A percentile compares a stretch with the other conserved stretches of the same genome.
Conservation (phyloP, 1,140 invertebrate genomes). For the Cotesia chilonis region DNA sequence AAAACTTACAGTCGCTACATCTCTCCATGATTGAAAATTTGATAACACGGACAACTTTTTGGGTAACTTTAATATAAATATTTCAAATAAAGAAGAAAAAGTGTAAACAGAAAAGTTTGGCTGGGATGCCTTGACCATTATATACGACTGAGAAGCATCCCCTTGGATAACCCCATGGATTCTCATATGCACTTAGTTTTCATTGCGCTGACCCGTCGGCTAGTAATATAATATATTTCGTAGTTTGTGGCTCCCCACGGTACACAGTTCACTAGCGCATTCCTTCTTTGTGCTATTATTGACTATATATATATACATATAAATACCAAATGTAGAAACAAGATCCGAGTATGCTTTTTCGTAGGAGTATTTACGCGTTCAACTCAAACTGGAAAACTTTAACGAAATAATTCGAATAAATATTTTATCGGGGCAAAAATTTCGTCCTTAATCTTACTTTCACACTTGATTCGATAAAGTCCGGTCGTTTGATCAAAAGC, state of each 20-base stretch:
- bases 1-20: too few species aligned
- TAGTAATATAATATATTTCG: constrained; percentile 64
- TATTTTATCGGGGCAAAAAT: not conserved
- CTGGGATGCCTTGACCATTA: constrained; percentile 49
- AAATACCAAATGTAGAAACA: not conserved
- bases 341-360: constrained; percentile 14
- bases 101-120: constrained; percentile 27
- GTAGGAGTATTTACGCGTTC: not conserved
- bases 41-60: too few species aligned
- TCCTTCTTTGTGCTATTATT: constrained; percentile 33
- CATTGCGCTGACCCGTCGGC: constrained; percentile 56
- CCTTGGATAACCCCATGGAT: constrained; percentile 60
- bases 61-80: too few species aligned
- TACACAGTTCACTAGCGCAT: constrained; percentile 44
- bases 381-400: too few species aligned
- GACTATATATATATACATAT: not conserved
- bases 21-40: too few species aligned
- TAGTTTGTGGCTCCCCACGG: constrained; percentile 60
- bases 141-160: constrained; percentile 44
- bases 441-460: too few species aligned
- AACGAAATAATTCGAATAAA: not conserved
- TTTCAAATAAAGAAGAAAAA: constrained; percentile 8
- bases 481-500: too few species aligned
- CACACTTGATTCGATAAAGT: too few species aligned
- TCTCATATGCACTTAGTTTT: constrained; percentile 67